Conservation (phyloP, 2,113 vertebrate species). For the Cathartes aura region DNA sequence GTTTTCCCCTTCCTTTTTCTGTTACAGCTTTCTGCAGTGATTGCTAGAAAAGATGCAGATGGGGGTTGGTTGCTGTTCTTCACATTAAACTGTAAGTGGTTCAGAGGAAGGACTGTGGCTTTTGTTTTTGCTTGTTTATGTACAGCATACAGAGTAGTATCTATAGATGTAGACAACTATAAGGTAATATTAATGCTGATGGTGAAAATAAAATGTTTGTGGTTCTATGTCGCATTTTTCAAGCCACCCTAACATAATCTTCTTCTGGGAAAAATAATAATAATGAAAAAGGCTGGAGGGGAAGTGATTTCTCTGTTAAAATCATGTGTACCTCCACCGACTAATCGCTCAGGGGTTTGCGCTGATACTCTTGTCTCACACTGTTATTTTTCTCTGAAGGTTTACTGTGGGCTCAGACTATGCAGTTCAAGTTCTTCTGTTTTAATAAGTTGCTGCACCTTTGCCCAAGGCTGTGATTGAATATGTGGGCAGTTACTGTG, state of each 20-base stretch:
- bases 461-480: constrained; percentile 24
- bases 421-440: background rate
- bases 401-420: background rate
- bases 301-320: background rate
- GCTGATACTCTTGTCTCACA: background rate
- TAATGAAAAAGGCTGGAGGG: background rate
- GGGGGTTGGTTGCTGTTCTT: background rate
- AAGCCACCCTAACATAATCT: background rate
- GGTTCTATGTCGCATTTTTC: background rate
- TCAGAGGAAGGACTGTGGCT: background rate
- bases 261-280: background rate
- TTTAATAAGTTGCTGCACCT: constrained; percentile 17
- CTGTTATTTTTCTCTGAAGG: background rate
- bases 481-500: constrained; percentile 17
- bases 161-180: background rate
- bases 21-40: background rate
- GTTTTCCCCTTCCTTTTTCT: background rate
- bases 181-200: background rate
- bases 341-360: background rate
- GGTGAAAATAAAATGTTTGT: background rate
- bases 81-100: background rate
- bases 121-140: background rate
- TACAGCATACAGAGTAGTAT: background rate
- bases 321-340: background rate
- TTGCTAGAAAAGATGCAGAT: background rate